Base-by-base conservation (phyloP, 2,113 vertebrate genomes). In the Pachypanchax playfairii region DNA sequence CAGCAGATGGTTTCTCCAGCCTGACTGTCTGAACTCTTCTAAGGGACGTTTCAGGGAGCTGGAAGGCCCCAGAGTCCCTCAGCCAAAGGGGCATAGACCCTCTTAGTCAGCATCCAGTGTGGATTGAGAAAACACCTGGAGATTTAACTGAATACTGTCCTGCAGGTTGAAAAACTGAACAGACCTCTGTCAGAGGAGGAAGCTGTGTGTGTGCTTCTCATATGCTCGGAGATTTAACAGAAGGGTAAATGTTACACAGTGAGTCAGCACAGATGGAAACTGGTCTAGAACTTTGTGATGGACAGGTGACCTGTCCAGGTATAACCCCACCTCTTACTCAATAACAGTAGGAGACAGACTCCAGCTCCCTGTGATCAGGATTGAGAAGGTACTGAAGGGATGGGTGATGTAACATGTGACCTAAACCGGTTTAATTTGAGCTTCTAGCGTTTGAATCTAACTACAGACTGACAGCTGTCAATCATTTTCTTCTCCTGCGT, bases 101-200 rank as follows among this genome's bases (percentile, higher is more conserved):
- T 73, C 64, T 81, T 70, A 75, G 72, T 88, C 83, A 84, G 81
- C 75, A 73, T 74, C 52, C 54, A 76, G 13, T n/a, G 29, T 35
- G 51, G 70, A 89, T 87, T 73, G 55, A 77, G 55, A 87, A 89
- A 88, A 77, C 87, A 91, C 70, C 82, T 89, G 88, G 67, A 70
- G 54, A 13, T 60, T n/a, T n/a, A 73, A 85, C 73, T 56, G 80
- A 74, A 82, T 20, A 5, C 38, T 29, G 1, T 35, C 33, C 25
- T 54, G 63, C 4, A 44, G 61, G 67, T 29, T 75, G 73, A 68
- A 55, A 77, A 41, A 70, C 26, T 24, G 52, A 73, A 10, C 31
- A 47, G 41, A n/a, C 60, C 44, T 24, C 21, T 36, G 51, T 11
- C 26, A 44, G 3, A 61, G 28, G n/a, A 62, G 20, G 49, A 61